Evolutionary conservation across 1,140 invertebrate genomes (phyloP), one percentile per base, ranked within the genome.

Genomic region (Frieseomelitta varia): DNA sequence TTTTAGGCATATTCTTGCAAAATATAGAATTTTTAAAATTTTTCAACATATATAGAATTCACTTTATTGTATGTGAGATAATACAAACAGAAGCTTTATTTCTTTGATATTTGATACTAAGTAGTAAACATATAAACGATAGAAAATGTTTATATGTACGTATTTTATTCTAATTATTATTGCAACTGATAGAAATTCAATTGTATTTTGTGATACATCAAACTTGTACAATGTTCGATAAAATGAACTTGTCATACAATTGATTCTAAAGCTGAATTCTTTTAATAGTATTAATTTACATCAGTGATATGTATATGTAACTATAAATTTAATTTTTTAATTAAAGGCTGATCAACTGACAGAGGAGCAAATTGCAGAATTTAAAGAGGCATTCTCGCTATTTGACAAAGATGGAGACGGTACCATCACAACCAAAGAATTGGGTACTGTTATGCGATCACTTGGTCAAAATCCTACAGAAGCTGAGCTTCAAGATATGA

Each of bases 341-440:
- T 88, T 90, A 73, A 87, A 99, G 98, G 98, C 98, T 95, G 98
- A 99, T 96, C 98, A 99, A 96, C 96, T 99, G 93, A 99, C 98
- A 95, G 98, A 99, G 95, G 98, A 99, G 96, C 98, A 99, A 96
- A 99, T 99, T 94, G 98, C 98, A 92, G 99, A 99, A 96, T 99
- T 99, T 96, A 99, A 99, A 96, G 99, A 99, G 96, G 99, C 99
- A 87, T 99, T 99, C 95, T 99, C 98, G 95, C 96, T 99, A 92
- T 99, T 99, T 96, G 99, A 99, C 95, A 99, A 99, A 96, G 99
- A 99, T 95, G 99, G 99, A 85, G 99, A 99, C 96, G 99, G 99
- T 94, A 99, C 99, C 92, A 99, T 99, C 95, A 99, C 99, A 90
- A 99, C 99, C 94, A 99, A 99, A 96, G 99, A 99, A 96, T 96